Conservation (phyloP, 2,888 invertebrate species). For the Nysson spinosus region DNA sequence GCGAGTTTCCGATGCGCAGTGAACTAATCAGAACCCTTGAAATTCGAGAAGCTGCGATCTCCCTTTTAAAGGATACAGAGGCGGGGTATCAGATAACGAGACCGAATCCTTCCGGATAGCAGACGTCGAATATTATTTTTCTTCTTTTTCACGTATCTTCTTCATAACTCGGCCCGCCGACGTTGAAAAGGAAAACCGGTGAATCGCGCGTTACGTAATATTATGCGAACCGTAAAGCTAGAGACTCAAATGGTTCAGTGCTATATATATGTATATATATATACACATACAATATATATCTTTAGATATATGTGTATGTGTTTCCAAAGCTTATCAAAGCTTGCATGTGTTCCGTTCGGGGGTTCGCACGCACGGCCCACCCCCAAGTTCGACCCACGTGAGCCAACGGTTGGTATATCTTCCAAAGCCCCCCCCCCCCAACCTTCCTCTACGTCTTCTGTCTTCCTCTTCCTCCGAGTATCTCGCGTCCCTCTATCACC, state of each 20-base stretch:
- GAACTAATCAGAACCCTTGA: too few species aligned
- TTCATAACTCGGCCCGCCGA: conserved; percentile 51
- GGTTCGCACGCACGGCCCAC: conserved; percentile 74
- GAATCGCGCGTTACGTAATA: conserved; percentile 69
- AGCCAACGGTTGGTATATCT: conserved; percentile 64
- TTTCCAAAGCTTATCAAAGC: conserved; percentile 75
- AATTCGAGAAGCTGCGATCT: too few species aligned
- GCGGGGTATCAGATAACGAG: conserved; percentile 19
- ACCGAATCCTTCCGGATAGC: conserved; percentile 14
- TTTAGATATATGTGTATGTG: too few species aligned
- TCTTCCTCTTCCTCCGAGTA: conserved; percentile 41
- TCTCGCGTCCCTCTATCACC: conserved; percentile 44
- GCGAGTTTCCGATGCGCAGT: too few species aligned
- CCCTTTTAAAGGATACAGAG: too few species aligned
- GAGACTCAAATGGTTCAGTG: conserved; percentile 69
- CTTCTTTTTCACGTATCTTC: conserved; percentile 32
- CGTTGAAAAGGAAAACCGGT: conserved; percentile 66
- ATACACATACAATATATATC: too few species aligned
- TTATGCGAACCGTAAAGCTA: conserved; percentile 68
- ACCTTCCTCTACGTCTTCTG: conserved; percentile 40
- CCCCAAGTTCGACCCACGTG: conserved; percentile 64
- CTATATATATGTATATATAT: too few species aligned
- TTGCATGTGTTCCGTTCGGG: conserved; percentile 75
- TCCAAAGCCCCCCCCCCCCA: conserved; percentile 54
- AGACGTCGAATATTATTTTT: conserved; percentile 47